Conservation (phyloP, 2,888 invertebrate genomes). For the Petrophora chlorosata region DNA sequence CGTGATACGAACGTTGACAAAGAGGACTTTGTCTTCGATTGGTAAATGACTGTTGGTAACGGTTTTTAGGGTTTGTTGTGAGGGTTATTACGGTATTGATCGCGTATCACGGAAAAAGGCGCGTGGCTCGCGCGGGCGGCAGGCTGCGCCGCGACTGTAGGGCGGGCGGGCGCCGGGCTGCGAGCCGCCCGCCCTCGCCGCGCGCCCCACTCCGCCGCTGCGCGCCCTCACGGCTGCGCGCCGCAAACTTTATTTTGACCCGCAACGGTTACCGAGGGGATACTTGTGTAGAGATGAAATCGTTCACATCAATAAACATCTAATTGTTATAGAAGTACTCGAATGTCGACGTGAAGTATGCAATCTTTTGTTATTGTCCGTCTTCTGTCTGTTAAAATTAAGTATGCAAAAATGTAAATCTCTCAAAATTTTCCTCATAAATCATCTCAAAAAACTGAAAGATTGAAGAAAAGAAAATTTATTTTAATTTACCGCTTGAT, state of each 20-base stretch:
- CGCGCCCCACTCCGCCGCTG: slow-evolving; percentile 37
- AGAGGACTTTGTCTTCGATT: not conserved
- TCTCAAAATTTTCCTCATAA: too few species aligned
- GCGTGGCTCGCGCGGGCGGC: slow-evolving; percentile 74
- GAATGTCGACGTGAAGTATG: too few species aligned
- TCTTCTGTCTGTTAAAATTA: too few species aligned
- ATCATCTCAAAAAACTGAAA: too few species aligned
- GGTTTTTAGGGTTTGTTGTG: slow-evolving; percentile 42
- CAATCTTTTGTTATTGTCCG: too few species aligned
- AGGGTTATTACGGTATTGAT: slow-evolving; percentile 62
- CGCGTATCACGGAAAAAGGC: slow-evolving; percentile 53
- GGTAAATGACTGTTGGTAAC: slow-evolving; percentile 18
- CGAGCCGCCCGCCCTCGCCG: slow-evolving; percentile 37
- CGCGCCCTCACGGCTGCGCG: slow-evolving; percentile 65
- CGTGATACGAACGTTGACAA: slow-evolving; percentile 35
- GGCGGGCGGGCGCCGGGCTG: slow-evolving; percentile 47
- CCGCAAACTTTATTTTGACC: slow-evolving; percentile 58
- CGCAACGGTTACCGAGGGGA: slow-evolving; percentile 57
- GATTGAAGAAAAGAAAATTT: too few species aligned
- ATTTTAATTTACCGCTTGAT: too few species aligned
- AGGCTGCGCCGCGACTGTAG: slow-evolving; percentile 77
- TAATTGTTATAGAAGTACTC: too few species aligned
- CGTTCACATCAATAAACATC: slow-evolving; percentile 55
- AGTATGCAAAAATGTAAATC: too few species aligned
- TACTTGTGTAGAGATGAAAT: slow-evolving; percentile 47